phyloP scores from a whole-genome alignment of 2,113 vertebrate genomes.

The Clinocottus analis region DNA sequence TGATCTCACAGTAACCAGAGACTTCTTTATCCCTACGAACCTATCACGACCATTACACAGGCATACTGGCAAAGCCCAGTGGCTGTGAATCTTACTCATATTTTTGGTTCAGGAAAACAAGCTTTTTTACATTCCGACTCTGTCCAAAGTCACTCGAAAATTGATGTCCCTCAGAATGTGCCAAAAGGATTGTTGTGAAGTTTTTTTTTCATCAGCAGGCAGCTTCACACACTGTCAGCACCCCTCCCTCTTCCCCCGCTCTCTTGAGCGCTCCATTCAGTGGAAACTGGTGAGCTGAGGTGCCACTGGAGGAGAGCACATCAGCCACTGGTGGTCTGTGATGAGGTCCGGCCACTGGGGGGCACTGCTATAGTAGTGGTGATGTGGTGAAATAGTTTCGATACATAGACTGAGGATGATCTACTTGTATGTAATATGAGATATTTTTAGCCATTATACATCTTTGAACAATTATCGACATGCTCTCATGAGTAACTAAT shows the following conservation, averaged over 20 bases:
- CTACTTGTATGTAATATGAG: background rate
- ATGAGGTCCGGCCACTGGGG: conserved; percentile 50
- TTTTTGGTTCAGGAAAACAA: conserved; percentile 10
- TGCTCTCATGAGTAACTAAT: background rate
- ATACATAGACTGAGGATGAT: background rate
- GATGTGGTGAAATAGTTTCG: conserved; percentile 8
- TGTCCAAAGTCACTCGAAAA: background rate
- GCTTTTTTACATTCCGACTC: too few species aligned
- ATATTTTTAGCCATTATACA: background rate
- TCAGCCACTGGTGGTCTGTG: background rate
- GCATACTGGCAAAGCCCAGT: background rate
- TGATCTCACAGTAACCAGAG: too few species aligned
- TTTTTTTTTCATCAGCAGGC: conserved; percentile 12
- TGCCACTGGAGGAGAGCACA: background rate
- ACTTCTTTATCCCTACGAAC: too few species aligned
- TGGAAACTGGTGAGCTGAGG: conserved; percentile 6
- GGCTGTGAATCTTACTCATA: conserved; percentile 1
- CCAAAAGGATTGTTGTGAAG: conserved; percentile 4
- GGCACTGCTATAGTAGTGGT: conserved; percentile 50
- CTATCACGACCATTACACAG: too few species aligned
- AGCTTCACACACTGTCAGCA: conserved; percentile 22
- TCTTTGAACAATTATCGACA: background rate
- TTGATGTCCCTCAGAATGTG: conserved; percentile 23
- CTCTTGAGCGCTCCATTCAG: background rate
- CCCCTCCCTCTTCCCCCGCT: too few species aligned